Evolutionary conservation across 2,113 vertebrate species (phyloP).

Genomic region (Aegotheles bennettii): DNA sequence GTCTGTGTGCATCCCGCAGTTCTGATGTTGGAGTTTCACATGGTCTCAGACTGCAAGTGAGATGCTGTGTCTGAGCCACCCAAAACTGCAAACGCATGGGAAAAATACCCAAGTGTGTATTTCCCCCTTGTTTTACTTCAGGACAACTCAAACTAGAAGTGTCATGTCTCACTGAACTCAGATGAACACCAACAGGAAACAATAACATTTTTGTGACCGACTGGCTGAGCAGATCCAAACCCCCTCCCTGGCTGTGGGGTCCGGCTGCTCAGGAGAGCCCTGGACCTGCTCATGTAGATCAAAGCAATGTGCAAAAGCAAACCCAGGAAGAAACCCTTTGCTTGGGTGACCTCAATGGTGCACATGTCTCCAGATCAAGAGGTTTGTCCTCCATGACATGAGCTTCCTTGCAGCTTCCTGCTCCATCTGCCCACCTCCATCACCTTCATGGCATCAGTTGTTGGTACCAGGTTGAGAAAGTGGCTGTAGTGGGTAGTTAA

Average conservation of each 20-base stretch:
- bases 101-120: rapidly evolving
- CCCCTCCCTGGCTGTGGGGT: too few relatives aligned
- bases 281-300: too few relatives aligned
- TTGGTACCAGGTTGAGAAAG: background rate
- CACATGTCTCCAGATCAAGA: too few relatives aligned
- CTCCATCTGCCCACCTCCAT: too few relatives aligned
- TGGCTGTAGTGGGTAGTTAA: background rate
- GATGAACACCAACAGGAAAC: background rate
- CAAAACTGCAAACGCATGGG: background rate
- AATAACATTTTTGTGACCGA: background rate
- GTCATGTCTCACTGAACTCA: rapidly evolving
- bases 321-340: too few relatives aligned
- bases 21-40: rapidly evolving
- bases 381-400: too few relatives aligned
- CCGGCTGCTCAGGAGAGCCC: too few relatives aligned
- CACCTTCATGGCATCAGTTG: too few relatives aligned
- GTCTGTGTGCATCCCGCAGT: background rate
- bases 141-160: background rate
- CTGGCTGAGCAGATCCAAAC: background rate
- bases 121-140: background rate
- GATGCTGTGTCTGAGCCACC: background rate
- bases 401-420: too few relatives aligned
- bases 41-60: background rate
- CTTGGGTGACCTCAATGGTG: too few relatives aligned
- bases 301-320: too few relatives aligned